Percentiles rank a stretch among this genome's conserved stretches.
phyloP scores from a whole-genome alignment of 2,888 invertebrate species.

The Drosophila subsilvestris region DNA sequence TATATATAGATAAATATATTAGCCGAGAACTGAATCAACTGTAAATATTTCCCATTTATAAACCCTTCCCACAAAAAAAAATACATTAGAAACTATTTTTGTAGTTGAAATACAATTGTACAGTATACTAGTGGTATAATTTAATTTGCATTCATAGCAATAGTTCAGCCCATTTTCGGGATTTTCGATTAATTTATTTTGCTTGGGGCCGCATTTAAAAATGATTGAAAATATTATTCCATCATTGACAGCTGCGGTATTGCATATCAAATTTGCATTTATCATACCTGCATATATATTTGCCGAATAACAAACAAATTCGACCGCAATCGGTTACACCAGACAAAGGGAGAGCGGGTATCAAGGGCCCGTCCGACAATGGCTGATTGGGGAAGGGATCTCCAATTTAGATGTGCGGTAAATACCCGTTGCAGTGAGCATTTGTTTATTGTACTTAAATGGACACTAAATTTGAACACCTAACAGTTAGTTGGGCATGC shows the following conservation, averaged over 20 bases:
- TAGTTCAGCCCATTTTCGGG: conserved; percentile 4
- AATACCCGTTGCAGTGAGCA: conserved; percentile 43
- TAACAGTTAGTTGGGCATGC: conserved; percentile 26
- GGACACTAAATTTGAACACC: conserved; percentile 44
- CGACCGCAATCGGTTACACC: conserved; percentile 53
- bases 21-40: not conserved
- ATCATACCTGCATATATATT: conserved; percentile 36
- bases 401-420: conserved; percentile 71
- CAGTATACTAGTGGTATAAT: conserved; percentile 32
- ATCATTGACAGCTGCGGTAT: conserved; percentile 64
- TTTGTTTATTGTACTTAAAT: conserved; percentile 64
- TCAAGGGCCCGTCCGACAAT: conserved; percentile 31
- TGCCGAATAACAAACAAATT: conserved; percentile 57
- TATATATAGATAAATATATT: not conserved
- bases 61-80: not conserved
- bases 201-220: conserved; percentile 48
- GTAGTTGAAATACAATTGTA: conserved; percentile 34
- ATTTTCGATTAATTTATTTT: conserved; percentile 46
- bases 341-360: conserved; percentile 7
- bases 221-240: conserved; percentile 72
- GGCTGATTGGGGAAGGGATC: conserved; percentile 40
- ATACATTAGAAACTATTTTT: not conserved
- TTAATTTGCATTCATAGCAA: conserved; percentile 36
- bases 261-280: conserved; percentile 61
- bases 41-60: not conserved